A percentile compares a stretch with the other conserved stretches of the same genome.
These are phyloP conservation scores for Procapra przewalskii DNA, from an alignment of 2,113 vertebrate genomes.

Conservation along the genomic window DNA sequence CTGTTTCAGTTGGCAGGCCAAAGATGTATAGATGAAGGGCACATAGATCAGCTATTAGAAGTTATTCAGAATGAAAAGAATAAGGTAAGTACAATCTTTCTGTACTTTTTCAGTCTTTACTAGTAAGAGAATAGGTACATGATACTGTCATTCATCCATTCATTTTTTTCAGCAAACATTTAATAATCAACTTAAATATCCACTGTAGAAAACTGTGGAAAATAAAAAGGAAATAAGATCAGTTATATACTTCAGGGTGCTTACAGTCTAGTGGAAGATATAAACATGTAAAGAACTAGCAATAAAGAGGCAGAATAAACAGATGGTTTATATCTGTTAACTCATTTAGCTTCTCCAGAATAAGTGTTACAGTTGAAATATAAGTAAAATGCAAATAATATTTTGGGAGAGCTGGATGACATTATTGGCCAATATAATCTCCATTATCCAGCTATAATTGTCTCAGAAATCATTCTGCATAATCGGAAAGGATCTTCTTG, in stretches of 20 bases:
- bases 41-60: conserved; percentile 87
- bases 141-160: not conserved
- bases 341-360: not conserved
- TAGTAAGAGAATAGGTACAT: not conserved
- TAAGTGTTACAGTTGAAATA: not conserved
- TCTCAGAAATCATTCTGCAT: not conserved
- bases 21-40: conserved; percentile 91
- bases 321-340: not conserved
- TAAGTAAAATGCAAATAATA: not conserved
- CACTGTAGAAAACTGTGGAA: not conserved
- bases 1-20: conserved; percentile 88
- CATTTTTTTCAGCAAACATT: not conserved
- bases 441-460: not conserved
- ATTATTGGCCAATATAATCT: not conserved
- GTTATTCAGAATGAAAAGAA: conserved; percentile 93
- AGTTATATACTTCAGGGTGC: not conserved
- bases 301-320: not conserved
- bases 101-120: conserved; percentile 15
- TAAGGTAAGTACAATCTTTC: conserved; percentile 80
- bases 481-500: not conserved
- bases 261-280: not conserved
- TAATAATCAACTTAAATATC: conserved; percentile 21
- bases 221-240: conserved; percentile 3
- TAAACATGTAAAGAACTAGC: not conserved
- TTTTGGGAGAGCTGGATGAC: not conserved